These are phyloP conservation scores for Dryocosmus kuriphilus DNA, from an alignment of 2,888 invertebrate species.

Conservation along the genomic window DNA sequence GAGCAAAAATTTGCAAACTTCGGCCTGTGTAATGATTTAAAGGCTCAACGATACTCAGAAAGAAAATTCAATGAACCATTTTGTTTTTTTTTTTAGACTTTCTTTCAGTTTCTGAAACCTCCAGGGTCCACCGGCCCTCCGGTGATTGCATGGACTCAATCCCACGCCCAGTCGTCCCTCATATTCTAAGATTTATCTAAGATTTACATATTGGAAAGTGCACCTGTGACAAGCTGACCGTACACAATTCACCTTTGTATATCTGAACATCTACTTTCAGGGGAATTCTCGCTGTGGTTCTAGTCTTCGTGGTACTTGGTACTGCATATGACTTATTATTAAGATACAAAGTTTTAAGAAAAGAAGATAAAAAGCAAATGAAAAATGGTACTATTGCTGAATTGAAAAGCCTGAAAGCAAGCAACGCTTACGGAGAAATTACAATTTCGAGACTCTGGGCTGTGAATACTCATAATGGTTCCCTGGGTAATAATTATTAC, in stretches of 20 bases:
- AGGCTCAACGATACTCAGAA: too few species aligned
- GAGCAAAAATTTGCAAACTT: too few species aligned
- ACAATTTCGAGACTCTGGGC: slow-evolving; percentile 64
- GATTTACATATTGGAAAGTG: slow-evolving; percentile 30
- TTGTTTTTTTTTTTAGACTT: too few species aligned
- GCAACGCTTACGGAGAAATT: slow-evolving; percentile 53
- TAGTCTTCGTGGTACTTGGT: slow-evolving; percentile 75
- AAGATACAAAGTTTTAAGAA: slow-evolving; percentile 59
- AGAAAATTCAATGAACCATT: too few species aligned
- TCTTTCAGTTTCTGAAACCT: too few species aligned
- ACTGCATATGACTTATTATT: slow-evolving; percentile 77
- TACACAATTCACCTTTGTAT: slow-evolving; percentile 36
- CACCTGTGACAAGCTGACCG: slow-evolving; percentile 9
- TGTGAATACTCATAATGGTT: slow-evolving; percentile 64
- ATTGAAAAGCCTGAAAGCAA: slow-evolving; percentile 45
- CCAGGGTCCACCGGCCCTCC: too few species aligned
- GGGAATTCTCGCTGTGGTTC: slow-evolving; percentile 65
- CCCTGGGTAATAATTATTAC: slow-evolving; percentile 58
- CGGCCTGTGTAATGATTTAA: too few species aligned
- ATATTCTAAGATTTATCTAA: too few species aligned
- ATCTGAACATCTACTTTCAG: slow-evolving; percentile 53
- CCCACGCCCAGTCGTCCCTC: too few species aligned
- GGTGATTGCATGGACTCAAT: too few species aligned
- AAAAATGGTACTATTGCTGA: slow-evolving; percentile 49
- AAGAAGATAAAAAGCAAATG: slow-evolving; percentile 48